Evolutionary conservation across 2,113 vertebrate species (phyloP).

Genomic region (Felis chaus): DNA sequence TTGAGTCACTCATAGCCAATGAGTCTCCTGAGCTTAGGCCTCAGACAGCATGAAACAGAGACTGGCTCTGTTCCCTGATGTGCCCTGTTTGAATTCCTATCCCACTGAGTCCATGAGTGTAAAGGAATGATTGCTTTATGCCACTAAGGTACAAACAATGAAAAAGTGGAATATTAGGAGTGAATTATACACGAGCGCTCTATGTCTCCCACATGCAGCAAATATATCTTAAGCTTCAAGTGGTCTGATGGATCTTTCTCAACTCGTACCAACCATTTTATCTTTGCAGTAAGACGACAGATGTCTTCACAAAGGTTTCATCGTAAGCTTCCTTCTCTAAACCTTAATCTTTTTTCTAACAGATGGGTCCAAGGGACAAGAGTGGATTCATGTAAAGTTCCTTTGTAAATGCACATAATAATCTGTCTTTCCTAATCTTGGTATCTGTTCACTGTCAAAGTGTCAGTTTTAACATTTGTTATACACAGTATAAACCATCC

Average conservation of each 20-base stretch:
- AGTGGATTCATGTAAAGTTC: background rate
- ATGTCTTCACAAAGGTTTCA: background rate
- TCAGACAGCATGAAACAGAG: background rate
- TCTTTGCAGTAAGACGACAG: background rate
- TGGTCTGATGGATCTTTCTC: background rate
- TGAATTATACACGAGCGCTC: background rate
- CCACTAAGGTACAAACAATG: background rate
- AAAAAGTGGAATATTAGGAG: background rate
- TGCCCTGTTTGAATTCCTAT: background rate
- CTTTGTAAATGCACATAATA: background rate
- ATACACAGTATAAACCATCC: background rate
- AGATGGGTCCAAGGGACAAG: background rate
- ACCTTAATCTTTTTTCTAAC: background rate
- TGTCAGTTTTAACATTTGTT: background rate
- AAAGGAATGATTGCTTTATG: slow-evolving; percentile 15
- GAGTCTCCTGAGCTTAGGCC: background rate
- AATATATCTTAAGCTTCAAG: background rate
- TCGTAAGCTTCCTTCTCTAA: background rate
- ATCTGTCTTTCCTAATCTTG: background rate
- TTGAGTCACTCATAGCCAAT: background rate
- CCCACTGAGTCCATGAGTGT: background rate
- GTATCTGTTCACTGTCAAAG: background rate
- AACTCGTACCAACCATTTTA: background rate
- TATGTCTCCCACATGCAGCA: background rate
- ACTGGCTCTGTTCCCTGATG: background rate